Base-by-base conservation (phyloP, 2,113 vertebrate genomes). In the Phodopus roborovskii region DNA sequence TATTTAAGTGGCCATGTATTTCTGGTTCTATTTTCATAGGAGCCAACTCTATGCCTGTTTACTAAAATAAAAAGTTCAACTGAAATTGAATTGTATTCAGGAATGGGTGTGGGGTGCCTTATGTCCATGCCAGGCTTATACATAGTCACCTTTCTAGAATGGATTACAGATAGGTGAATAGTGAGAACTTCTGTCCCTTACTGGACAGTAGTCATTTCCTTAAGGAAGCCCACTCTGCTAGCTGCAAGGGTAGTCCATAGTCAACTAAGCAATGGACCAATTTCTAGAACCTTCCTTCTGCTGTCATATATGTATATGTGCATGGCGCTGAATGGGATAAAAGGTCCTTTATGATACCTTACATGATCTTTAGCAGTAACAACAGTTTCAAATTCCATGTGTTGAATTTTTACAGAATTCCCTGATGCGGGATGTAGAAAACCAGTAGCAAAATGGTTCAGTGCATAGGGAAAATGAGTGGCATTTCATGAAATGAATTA, bases 381-480 rank as follows among this genome's bases (percentile, higher is more conserved):
- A 74, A 77, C 50, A 96, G 88, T 95, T 94, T 95, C 66, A 95
- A 96, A 24, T 95, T 93, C 77, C 73, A 87, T 11, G 15, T 95
- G 50, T 93, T 85, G 83, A 94, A 78, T 45, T 85, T 96, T 93
- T 87, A 87, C 7, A 95, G 58, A 96, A 82, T 0, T 70, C 94
- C 68, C 84, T 96, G 73, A 78, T 6, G 53, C 81, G 84, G 48
- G 85, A 94, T 85, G 36, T 97, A 95, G 92, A 90, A 96, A 96
- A 94, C 98, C 99, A 99, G 99, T 98, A 99, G 99, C 99, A 99
- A 99, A 99, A 99, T 98, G 99, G 99, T 99, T 99, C 97, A 98
- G 97, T 98, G 98, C 70, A 97, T 45, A 92, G 97, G 87, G 88
- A 98, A 99, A 98, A 98, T 98, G 97, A 98, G 98, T 98, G 97